Evolutionary conservation across 2,113 vertebrate species (phyloP).

Genomic region (Malurus elegans): DNA sequence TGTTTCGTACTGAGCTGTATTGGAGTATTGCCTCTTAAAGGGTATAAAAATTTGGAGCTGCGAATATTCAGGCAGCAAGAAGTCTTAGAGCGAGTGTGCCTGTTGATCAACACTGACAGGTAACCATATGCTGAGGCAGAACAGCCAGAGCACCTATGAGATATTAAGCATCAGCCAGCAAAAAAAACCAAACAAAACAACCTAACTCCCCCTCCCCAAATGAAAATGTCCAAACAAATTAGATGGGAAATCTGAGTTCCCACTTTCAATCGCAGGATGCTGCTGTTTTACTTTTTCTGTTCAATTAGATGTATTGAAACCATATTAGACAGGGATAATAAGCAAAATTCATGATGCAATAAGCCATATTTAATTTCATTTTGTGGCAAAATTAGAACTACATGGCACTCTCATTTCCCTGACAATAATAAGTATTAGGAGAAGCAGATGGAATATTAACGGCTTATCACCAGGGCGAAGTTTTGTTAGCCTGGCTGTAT

Average conservation of each 20-base stretch:
- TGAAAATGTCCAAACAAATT: background rate
- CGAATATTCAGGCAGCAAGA: background rate
- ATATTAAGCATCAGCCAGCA: background rate
- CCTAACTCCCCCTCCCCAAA: background rate
- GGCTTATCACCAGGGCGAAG: background rate
- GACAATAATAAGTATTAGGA: background rate
- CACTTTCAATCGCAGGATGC: background rate
- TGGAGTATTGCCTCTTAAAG: background rate
- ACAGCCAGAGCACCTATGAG: background rate
- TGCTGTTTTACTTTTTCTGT: background rate
- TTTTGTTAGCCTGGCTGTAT: background rate
- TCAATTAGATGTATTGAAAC: background rate
- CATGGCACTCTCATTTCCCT: background rate
- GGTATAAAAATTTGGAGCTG: background rate
- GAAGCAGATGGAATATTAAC: background rate
- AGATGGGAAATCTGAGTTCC: background rate
- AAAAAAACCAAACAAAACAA: background rate
- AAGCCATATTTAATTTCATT: background rate
- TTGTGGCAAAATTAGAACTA: background rate
- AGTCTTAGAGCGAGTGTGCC: background rate
- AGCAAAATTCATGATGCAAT: background rate
- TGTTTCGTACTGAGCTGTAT: background rate
- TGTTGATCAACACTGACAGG: background rate
- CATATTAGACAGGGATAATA: background rate
- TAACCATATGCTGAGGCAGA: background rate